A percentile compares a stretch with the other conserved stretches of the same genome.
Evolutionary conservation across 1,140 invertebrate genomes (phyloP).

Genomic region (Onthophagus taurus): DNA sequence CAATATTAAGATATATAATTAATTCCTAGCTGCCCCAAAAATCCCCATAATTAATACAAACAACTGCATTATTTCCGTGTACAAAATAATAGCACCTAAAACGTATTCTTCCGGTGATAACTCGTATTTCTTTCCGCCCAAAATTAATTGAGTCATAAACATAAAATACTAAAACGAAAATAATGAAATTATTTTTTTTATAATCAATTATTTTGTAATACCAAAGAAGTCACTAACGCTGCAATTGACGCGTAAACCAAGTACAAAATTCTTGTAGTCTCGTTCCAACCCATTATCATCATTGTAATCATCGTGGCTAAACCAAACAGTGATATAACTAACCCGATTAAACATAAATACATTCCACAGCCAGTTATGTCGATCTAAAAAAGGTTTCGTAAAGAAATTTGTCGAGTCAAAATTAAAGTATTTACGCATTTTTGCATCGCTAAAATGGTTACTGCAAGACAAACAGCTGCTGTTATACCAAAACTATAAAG

Average conservation of each 20-base stretch:
- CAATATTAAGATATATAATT: too few relatives aligned
- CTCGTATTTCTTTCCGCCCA: constrained; percentile 8
- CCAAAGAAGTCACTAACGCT: not conserved
- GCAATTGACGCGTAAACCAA: constrained; percentile 4
- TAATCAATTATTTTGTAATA: not conserved
- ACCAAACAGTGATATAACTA: constrained; percentile 4
- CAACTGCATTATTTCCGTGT: constrained; percentile 6
- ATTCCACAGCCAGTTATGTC: constrained; percentile 9
- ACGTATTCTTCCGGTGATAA: constrained; percentile 9
- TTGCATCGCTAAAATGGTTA: constrained; percentile 6
- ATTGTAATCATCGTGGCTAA: not conserved
- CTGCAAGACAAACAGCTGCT: constrained; percentile 1
- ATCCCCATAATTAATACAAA: constrained; percentile 3
- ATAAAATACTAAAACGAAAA: constrained; percentile 9
- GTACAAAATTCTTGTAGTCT: not conserved
- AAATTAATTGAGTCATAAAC: constrained; percentile 7
- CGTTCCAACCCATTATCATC: not conserved
- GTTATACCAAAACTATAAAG: constrained; percentile 1
- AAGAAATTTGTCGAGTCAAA: not conserved
- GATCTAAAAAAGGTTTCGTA: constrained; percentile 1
- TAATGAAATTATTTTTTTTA: not conserved
- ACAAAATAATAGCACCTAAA: constrained; percentile 2
- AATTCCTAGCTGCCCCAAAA: not conserved
- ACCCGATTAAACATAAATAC: constrained; percentile 9
- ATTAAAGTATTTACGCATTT: constrained; percentile 6